Evolutionary conservation across 2,797 vertebrate genomes (phyloP).

Genomic region (Allochrocebus solatus): DNA sequence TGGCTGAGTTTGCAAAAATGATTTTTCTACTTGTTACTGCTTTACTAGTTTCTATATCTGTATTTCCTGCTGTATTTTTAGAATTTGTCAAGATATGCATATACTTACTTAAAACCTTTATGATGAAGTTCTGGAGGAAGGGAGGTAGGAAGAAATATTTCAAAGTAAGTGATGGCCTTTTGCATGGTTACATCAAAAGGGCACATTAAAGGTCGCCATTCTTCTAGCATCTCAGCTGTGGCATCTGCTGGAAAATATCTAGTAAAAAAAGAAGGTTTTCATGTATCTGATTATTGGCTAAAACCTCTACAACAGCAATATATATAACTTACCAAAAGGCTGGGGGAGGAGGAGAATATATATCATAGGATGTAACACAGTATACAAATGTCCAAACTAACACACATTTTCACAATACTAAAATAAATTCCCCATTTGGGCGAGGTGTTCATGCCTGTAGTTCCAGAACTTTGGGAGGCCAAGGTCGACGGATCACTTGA

Average conservation of each 20-base stretch:
- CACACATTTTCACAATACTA: not conserved
- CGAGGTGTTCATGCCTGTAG: too few relatives aligned
- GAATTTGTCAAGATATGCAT: slow-evolving; percentile 5
- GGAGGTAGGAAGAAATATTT: slow-evolving; percentile 96
- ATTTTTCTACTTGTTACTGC: not conserved
- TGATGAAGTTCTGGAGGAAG: slow-evolving; percentile 95
- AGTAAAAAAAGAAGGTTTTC: slow-evolving; percentile 47
- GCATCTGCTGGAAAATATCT: slow-evolving; percentile 95
- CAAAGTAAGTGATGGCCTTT: slow-evolving; percentile 96
- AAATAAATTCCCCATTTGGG: not conserved
- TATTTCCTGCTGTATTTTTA: slow-evolving; percentile 6
- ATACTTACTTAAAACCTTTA: slow-evolving; percentile 95
- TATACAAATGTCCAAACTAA: not conserved
- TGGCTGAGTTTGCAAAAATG: not conserved
- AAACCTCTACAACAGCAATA: not conserved
- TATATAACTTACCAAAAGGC: not conserved
- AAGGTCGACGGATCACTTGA: not conserved
- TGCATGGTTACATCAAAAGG: slow-evolving; percentile 99
- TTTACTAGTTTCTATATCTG: not conserved
- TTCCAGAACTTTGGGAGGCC: not conserved
- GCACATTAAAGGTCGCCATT: slow-evolving; percentile 97
- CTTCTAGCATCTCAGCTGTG: slow-evolving; percentile 96
- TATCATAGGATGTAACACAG: not conserved
- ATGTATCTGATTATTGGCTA: not conserved
- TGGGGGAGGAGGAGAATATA: fast-evolving